Evolutionary conservation across 2,113 vertebrate genomes (phyloP).

Genomic region (Oreotrochilus melanogaster): DNA sequence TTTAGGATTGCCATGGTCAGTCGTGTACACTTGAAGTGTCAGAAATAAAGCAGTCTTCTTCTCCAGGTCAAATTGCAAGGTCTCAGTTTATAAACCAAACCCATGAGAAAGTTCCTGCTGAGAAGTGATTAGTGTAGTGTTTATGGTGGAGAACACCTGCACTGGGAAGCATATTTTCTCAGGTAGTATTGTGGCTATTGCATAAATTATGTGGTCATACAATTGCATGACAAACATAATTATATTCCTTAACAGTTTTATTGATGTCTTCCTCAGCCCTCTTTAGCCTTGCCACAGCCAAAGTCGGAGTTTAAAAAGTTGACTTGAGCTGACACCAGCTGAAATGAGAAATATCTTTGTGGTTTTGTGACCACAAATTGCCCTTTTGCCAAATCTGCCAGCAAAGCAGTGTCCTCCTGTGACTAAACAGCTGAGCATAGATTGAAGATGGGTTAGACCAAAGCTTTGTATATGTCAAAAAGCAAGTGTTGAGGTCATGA

Average conservation of each 20-base stretch:
- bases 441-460: neutral
- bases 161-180: neutral
- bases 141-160: neutral
- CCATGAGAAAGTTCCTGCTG: neutral
- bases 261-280: neutral
- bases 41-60: neutral
- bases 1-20: neutral
- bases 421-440: neutral
- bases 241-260: neutral
- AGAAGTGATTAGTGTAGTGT: neutral
- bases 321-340: slow-evolving; percentile 1
- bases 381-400: neutral
- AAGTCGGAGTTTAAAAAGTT: neutral
- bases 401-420: neutral
- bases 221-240: neutral
- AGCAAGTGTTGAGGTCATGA: neutral
- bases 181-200: neutral
- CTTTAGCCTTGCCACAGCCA: neutral
- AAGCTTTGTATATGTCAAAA: neutral
- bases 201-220: neutral
- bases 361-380: neutral
- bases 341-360: neutral
- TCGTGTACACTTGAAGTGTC: neutral
- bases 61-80: neutral
- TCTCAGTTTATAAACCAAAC: neutral